Conservation (phyloP, 2,797 vertebrate genomes). For the Dallia pectoralis region DNA sequence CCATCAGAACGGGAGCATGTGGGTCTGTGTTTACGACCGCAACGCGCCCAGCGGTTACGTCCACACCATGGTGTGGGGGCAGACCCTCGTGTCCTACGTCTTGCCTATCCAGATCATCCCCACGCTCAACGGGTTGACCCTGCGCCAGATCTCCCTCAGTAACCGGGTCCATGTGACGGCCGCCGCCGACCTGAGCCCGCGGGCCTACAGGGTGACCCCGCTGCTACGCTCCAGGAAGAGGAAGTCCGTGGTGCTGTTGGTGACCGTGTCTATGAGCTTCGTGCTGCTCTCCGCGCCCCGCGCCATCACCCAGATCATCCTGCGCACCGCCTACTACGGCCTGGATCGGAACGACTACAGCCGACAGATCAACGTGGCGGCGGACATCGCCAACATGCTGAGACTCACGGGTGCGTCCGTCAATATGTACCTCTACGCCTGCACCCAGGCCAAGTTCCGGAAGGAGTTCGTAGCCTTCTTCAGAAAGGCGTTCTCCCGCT, state of each 20-base stretch:
- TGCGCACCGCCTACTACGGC: slow-evolving; percentile 53
- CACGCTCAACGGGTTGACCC: slow-evolving; percentile 59
- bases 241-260: slow-evolving; percentile 51
- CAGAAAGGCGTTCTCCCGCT: slow-evolving; percentile 31
- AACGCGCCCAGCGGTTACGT: slow-evolving; percentile 43
- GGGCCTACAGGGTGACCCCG: slow-evolving; percentile 23
- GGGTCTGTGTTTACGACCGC: slow-evolving; percentile 53
- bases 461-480: slow-evolving; percentile 53
- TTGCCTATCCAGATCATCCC: slow-evolving; percentile 43
- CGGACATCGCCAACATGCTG: slow-evolving; percentile 66
- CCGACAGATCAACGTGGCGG: slow-evolving; percentile 56
- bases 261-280: slow-evolving; percentile 53
- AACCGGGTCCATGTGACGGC: slow-evolving; percentile 48
- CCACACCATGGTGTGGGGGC: slow-evolving; percentile 61
- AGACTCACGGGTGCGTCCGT: slow-evolving; percentile 61
- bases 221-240: slow-evolving; percentile 52
- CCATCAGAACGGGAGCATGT: slow-evolving; percentile 35
- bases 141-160: slow-evolving; percentile 55
- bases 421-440: slow-evolving; percentile 68
- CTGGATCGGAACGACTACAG: slow-evolving; percentile 58
- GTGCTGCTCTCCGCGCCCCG: slow-evolving; percentile 56
- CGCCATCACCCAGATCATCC: slow-evolving; percentile 61
- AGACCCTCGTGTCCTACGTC: slow-evolving; percentile 58
- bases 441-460: slow-evolving; percentile 64
- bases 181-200: background rate